Percentiles rank a stretch among this genome's conserved stretches.
Conservation (phyloP, 2,888 invertebrate genomes). For the Drosophila kanekoi region DNA sequence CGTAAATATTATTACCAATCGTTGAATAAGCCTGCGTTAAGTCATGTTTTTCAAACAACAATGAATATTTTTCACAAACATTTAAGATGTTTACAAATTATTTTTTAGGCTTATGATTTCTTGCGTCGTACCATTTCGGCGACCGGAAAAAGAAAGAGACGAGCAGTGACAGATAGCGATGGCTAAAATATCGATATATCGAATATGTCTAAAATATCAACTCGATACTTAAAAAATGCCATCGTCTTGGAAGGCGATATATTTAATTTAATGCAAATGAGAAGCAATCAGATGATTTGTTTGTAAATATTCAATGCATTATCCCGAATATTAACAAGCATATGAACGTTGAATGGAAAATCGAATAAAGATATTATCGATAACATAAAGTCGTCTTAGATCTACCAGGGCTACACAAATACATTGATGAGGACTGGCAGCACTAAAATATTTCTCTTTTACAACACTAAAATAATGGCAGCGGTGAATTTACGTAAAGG, state of each 20-base stretch:
- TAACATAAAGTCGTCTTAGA: slow-evolving; percentile 13
- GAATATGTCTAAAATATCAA: neutral
- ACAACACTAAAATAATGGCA: slow-evolving; percentile 52
- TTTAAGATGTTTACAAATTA: slow-evolving; percentile 71
- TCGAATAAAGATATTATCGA: slow-evolving; percentile 11
- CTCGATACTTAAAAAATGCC: slow-evolving; percentile 2
- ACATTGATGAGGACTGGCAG: neutral
- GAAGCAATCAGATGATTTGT: no score
- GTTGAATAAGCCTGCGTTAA: slow-evolving; percentile 1
- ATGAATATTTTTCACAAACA: slow-evolving; percentile 51
- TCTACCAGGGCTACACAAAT: slow-evolving; percentile 15
- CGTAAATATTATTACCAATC: slow-evolving; percentile 65
- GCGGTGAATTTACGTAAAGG: slow-evolving; percentile 70
- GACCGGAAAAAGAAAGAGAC: slow-evolving; percentile 88
- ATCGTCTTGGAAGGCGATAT: neutral
- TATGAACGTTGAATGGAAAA: neutral
- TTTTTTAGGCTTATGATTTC: slow-evolving; percentile 52
- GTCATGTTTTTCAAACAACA: slow-evolving; percentile 24
- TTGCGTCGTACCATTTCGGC: slow-evolving; percentile 88
- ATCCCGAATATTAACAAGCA: no score
- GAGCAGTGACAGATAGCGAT: slow-evolving; percentile 53
- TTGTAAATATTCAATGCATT: fast-evolving
- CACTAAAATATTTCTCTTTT: neutral
- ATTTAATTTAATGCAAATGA: neutral
- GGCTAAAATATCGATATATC: slow-evolving; percentile 40